Evolutionary conservation across 2,113 vertebrate species (phyloP).

Genomic region (Okapia johnstoni): DNA sequence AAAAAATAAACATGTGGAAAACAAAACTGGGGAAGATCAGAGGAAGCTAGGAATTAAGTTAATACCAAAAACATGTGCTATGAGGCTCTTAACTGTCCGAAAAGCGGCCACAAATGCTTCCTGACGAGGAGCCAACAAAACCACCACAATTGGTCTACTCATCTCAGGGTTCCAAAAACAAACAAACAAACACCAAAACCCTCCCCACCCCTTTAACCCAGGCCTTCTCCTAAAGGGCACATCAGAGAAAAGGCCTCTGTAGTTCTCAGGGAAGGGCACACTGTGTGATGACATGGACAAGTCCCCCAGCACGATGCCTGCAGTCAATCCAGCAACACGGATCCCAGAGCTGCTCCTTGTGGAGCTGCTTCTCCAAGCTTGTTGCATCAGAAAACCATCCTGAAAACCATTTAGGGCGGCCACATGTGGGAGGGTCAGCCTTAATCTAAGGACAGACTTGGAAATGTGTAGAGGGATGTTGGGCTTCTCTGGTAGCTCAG

Average conservation of each 20-base stretch:
- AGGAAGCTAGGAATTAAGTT: background rate
- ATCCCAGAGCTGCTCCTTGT: background rate
- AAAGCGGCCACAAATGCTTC: background rate
- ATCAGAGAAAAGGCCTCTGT: background rate
- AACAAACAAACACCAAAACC: background rate
- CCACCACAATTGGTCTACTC: background rate
- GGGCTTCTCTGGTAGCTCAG: background rate
- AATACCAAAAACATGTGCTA: background rate
- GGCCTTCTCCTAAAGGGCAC: background rate
- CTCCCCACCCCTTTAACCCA: fast-evolving
- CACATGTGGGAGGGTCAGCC: background rate
- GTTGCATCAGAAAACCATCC: background rate
- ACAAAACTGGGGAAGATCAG: background rate
- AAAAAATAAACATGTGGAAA: background rate
- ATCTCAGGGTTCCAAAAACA: background rate
- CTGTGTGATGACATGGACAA: background rate
- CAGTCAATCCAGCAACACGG: fast-evolving
- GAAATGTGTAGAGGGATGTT: background rate
- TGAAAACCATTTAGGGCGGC: background rate
- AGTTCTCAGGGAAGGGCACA: background rate
- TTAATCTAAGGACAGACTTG: background rate
- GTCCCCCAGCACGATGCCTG: background rate
- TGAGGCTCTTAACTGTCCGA: background rate
- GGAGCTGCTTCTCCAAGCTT: background rate
- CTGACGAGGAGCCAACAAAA: background rate